Percentiles rank a stretch among this genome's conserved stretches.
Conservation (phyloP, 2,888 invertebrate species). For the Idaea aversata region DNA sequence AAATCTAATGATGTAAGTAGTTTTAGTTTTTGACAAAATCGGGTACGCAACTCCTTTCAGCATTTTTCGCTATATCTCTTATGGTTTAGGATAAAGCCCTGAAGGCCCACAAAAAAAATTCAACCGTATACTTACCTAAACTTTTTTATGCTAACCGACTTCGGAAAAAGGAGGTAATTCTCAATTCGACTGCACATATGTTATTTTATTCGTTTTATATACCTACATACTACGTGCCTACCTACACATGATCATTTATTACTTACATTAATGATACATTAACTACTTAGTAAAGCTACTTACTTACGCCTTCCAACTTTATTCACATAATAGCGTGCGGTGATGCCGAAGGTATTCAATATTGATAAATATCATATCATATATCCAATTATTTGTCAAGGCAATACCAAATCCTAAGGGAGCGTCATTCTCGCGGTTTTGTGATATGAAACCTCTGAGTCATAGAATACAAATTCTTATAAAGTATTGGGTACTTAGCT, state of each 20-base stretch:
- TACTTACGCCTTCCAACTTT: neutral
- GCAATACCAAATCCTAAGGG: constrained; percentile 46
- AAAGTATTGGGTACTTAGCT: neutral
- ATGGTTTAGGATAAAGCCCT: too few relatives aligned
- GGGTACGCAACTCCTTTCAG: too few relatives aligned
- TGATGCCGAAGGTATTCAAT: constrained; percentile 11
- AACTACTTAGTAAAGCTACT: neutral
- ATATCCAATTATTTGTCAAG: constrained; percentile 68
- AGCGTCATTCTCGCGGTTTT: constrained; percentile 46
- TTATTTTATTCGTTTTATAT: neutral
- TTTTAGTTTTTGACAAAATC: too few relatives aligned
- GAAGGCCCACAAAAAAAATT: too few relatives aligned
- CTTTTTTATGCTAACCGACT: too few relatives aligned
- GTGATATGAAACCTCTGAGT: constrained; percentile 43
- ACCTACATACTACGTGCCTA: neutral
- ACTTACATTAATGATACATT: neutral
- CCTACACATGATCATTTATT: neutral
- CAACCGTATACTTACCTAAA: too few relatives aligned
- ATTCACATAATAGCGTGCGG: neutral
- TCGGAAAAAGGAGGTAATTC: too few relatives aligned
- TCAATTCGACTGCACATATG: too few relatives aligned
- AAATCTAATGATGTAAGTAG: too few relatives aligned
- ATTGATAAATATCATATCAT: constrained; percentile 56
- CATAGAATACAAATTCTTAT: neutral
- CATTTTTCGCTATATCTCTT: too few relatives aligned